These are phyloP conservation scores for Parasteatoda lunata DNA, from an alignment of 2,888 invertebrate species.

Conservation along the genomic window DNA sequence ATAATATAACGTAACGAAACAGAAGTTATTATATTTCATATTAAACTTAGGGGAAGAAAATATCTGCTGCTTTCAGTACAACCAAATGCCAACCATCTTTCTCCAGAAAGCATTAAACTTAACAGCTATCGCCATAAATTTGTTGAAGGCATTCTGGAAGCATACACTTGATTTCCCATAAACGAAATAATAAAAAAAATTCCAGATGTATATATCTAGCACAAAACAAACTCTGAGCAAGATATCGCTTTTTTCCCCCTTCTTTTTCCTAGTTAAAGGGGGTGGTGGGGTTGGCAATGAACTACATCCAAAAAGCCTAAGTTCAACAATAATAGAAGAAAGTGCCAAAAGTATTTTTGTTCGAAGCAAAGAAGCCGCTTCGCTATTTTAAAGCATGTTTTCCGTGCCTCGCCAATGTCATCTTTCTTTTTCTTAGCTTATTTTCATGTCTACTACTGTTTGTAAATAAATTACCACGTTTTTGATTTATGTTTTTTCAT, in stretches of 20 bases:
- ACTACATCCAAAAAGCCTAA: neutral
- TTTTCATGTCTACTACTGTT: neutral
- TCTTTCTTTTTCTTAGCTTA: neutral
- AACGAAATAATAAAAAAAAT: neutral
- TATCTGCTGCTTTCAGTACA: no score
- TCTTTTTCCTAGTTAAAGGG: neutral
- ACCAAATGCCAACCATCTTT: no score
- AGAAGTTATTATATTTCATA: no score
- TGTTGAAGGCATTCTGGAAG: no score
- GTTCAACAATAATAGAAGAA: neutral
- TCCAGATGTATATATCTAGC: neutral
- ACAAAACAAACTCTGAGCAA: neutral
- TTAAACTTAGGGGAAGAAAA: no score
- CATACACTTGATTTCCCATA: neutral
- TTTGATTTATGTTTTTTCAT: no score
- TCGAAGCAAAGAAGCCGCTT: neutral
- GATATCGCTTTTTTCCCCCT: neutral
- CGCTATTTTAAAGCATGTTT: neutral
- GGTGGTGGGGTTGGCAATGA: neutral
- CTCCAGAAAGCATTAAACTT: no score
- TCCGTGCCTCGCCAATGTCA: neutral
- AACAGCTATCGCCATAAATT: no score
- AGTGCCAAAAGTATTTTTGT: constrained; percentile 5
- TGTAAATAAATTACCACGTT: neutral
- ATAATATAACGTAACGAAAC: no score